Evolutionary conservation across 2,797 vertebrate species (phyloP).

Genomic region (Pangasius larnaudii): DNA sequence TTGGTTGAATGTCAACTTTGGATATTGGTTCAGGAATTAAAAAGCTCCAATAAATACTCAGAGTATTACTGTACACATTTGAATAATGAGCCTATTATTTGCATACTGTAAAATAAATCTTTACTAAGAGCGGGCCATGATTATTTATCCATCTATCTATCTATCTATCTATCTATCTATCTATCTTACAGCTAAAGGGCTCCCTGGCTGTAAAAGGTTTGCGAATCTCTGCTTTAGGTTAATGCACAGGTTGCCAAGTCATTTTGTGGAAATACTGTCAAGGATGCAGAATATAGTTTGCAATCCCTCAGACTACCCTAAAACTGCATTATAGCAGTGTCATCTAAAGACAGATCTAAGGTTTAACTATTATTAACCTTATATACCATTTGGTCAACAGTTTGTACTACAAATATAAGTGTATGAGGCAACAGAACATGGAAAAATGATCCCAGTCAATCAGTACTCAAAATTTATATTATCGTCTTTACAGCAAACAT

Average conservation of each 20-base stretch:
- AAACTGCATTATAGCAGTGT: background rate
- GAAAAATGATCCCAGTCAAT: background rate
- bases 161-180: no score
- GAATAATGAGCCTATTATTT: background rate
- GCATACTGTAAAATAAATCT: background rate
- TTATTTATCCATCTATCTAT: background rate
- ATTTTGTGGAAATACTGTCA: background rate
- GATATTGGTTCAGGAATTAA: background rate
- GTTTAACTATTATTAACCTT: background rate
- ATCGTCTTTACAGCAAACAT: background rate
- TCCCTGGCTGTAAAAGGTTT: background rate
- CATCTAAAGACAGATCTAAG: background rate
- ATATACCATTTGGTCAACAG: no score
- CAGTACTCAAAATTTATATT: background rate
- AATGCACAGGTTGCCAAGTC: background rate
- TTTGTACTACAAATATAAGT: background rate
- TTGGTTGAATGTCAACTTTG: background rate
- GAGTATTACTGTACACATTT: background rate
- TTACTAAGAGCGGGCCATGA: background rate
- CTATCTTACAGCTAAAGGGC: background rate
- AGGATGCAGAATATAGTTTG: background rate
- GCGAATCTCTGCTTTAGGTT: background rate
- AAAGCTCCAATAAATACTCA: background rate
- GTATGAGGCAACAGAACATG: background rate
- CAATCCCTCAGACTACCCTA: background rate